Evolutionary conservation across 2,113 vertebrate species (phyloP), one percentile per base, ranked within the genome.

Genomic region (Motacilla tschutschensis): DNA sequence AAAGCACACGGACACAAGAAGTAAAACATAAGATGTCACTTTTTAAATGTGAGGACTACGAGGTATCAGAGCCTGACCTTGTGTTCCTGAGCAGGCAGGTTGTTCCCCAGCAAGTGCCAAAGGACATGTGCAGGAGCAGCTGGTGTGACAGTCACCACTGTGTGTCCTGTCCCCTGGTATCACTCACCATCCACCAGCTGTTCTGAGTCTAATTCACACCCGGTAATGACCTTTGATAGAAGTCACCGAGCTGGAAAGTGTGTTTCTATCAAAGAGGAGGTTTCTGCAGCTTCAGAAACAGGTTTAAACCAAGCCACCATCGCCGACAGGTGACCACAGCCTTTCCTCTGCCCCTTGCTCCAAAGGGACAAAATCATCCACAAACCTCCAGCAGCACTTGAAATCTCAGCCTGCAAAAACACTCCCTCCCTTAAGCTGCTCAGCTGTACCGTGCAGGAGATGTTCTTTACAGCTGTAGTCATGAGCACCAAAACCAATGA

Each of bases 101-200:
- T 0, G 9, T 2, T 77, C 62, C 71, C 67, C 57, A 69, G 64
- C 64, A 36, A 92, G 65, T 2, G 4, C 83, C 4, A 3, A 75
- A 83, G 72, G 74, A 79, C 64, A 69, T 1, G 41, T 60, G 71
- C 55, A 58, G 69, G 43, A 94, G 84, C 89, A 93, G 92, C 66
- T 35, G 43, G 59, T 0, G 0, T 87, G 87, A 90, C 81, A 86
- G 64, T 28, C 74, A 63, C 91, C 55, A 41, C 78, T 43, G 51
- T 40, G 69, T 51, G 72, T 62, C 63, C 88, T 60, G 60, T 79
- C 83, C 83, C 78, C 58, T n/a, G 50, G 53, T 55, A 67, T 90
- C 86, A 71, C 43, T 93, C 86, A 84, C 71, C 86, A 72, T 54
- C 66, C 71, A 81, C 83, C 92, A 81, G 92, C 84, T 94, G 86